Conservation (phyloP, 2,888 invertebrate species). For the Zeuzera pyrina region DNA sequence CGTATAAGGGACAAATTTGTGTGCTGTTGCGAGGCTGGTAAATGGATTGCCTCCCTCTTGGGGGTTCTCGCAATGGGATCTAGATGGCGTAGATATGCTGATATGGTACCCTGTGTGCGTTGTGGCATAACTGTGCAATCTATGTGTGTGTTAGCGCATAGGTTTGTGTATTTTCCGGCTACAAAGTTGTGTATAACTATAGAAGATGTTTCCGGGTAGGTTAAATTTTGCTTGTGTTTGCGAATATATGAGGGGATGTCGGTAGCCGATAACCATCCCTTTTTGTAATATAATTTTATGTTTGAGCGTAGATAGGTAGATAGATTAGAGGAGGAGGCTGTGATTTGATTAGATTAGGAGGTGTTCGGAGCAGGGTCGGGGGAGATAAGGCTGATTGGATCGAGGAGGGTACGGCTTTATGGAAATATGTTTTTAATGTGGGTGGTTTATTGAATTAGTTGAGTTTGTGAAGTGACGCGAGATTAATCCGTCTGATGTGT, state of each 20-base stretch:
- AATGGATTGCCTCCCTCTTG: conserved; percentile 73
- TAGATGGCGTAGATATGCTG: conserved; percentile 73
- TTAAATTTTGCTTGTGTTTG: conserved; percentile 69
- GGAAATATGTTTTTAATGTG: conserved; percentile 73
- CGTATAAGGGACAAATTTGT: conserved; percentile 56
- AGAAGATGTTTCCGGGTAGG: conserved; percentile 62
- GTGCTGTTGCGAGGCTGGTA: conserved; percentile 46
- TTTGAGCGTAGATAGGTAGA: conserved; percentile 67
- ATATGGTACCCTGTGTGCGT: conserved; percentile 58
- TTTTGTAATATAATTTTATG: conserved; percentile 71
- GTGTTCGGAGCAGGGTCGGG: conserved; percentile 62
- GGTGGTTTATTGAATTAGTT: conserved; percentile 67
- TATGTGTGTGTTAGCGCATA: conserved; percentile 37
- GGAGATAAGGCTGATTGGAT: conserved; percentile 70
- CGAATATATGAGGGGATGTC: conserved; percentile 69
- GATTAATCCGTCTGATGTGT: conserved; percentile 50
- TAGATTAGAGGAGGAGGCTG: conserved; percentile 72
- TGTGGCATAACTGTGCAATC: conserved; percentile 25
- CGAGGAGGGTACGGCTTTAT: conserved; percentile 44
- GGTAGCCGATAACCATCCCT: conserved; percentile 64
- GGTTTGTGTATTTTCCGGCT: conserved; percentile 56
- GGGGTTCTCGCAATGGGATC: conserved; percentile 72
- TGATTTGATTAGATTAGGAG: conserved; percentile 73
- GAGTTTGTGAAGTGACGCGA: conserved; percentile 51
- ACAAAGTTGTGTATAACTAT: conserved; percentile 50